phyloP scores from a whole-genome alignment of 2,888 invertebrate genomes.

The Conus canariensis region DNA sequence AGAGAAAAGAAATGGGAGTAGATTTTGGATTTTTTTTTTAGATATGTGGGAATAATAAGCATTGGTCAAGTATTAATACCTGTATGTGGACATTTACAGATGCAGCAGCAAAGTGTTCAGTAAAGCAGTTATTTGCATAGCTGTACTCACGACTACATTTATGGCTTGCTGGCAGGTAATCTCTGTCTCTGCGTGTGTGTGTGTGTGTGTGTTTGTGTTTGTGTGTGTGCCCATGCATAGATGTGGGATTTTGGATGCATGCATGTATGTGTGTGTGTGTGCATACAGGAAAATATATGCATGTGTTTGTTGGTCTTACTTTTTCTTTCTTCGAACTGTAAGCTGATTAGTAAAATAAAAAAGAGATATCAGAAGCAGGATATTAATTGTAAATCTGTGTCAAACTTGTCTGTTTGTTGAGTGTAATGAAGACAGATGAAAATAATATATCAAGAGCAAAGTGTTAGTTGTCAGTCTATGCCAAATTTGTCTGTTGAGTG shows the following conservation, averaged over 20 bases:
- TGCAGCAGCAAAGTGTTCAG: constrained; percentile 42
- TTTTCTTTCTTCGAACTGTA: no score
- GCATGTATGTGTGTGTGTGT: not conserved
- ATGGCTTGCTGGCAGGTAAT: constrained; percentile 81
- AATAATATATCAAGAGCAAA: no score
- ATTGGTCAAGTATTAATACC: not conserved
- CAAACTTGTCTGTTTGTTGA: no score
- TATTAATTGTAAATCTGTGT: no score
- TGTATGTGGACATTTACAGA: constrained; percentile 20
- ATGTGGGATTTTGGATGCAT: not conserved
- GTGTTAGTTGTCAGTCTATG: no score
- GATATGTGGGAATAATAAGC: no score
- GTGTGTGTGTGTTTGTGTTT: not conserved
- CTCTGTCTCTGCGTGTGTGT: not conserved
- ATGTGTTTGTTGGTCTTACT: not conserved
- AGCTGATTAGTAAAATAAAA: no score
- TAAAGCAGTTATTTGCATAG: constrained; percentile 62
- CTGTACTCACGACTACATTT: constrained; percentile 76
- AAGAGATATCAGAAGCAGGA: no score
- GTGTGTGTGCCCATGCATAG: not conserved
- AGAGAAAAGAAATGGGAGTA: no score
- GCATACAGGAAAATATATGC: not conserved
- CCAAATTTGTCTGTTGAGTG: no score
- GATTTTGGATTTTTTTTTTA: no score
- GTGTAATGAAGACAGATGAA: no score